These are phyloP conservation scores for Gambelia wislizenii DNA, from an alignment of 2,797 vertebrate genomes.

Conservation along the genomic window DNA sequence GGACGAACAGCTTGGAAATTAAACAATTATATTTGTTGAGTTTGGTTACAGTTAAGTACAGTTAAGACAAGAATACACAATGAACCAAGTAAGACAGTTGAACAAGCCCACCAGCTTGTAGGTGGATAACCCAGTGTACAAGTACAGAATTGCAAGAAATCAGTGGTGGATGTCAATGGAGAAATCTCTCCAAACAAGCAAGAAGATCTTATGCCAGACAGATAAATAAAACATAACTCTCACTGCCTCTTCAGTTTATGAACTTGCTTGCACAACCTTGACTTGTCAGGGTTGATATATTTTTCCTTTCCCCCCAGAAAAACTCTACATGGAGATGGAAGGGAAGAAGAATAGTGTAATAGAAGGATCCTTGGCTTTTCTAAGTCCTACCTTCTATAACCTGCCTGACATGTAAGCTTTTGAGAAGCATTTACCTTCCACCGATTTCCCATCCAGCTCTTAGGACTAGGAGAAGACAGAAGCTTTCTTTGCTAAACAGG, in stretches of 20 bases:
- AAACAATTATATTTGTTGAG: not conserved
- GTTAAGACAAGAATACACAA: too few relatives aligned
- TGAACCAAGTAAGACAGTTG: not conserved
- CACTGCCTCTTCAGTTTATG: too few relatives aligned
- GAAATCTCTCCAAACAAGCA: not conserved
- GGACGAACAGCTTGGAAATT: not conserved
- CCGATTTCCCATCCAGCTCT: not conserved
- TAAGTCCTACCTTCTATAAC: not conserved
- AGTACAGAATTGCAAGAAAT: not conserved
- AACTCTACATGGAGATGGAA: not conserved
- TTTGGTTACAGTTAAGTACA: not conserved
- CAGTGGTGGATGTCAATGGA: not conserved
- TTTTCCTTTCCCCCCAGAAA: not conserved
- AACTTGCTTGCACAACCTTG: not conserved
- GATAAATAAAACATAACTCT: not conserved
- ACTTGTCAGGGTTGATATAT: not conserved
- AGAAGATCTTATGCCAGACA: too few relatives aligned
- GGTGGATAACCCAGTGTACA: not conserved
- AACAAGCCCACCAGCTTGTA: not conserved
- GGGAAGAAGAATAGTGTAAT: not conserved
- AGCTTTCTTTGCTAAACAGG: not conserved
- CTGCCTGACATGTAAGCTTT: not conserved
- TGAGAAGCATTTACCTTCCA: not conserved
- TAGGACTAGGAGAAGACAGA: not conserved
- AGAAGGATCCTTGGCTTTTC: not conserved